Evolutionary conservation across 2,888 invertebrate species (phyloP), one percentile per base, ranked within the genome.

Genomic region (Drosophila prostipennis): DNA sequence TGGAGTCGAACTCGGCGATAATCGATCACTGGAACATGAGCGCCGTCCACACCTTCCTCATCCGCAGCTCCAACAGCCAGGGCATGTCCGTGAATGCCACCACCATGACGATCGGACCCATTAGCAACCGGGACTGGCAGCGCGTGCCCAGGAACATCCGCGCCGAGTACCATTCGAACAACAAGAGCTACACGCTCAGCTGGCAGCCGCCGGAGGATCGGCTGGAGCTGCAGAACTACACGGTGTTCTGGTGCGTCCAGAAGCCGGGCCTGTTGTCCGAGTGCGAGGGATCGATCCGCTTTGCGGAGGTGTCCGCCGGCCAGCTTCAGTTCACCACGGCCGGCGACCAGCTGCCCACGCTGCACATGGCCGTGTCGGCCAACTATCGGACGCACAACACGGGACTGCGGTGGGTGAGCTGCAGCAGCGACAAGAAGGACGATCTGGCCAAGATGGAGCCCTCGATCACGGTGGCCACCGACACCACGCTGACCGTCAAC

Each of bases 401-500:
- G 89, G 97, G 97, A 1, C 96, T 97, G 95, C 93, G 95, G 11
- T 97, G 97, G 97, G 95, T 96, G 10, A 94, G 94, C 37, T 97
- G 97, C 55, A 90, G 90, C 3, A 88, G 89, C 45, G 89, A 89
- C 60, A 79, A 82, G 5, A 82, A 78, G 19, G 87, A 82, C 45
- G 91, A 91, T 57, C 72, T 91, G 55, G 87, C 86, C 16, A 91
- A 90, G 70, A 90, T 91, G 87, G 81, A 89, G 42, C 91, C 91
- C 1, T 82, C 75, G 19, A 69, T 90, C 32, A 78, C 80, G 3
- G 67, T 77, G 6, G 69, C 71, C 1, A 79, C 83, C 1, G 78
- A 86, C 2, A 79, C 81, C 10, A 93, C 91, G 26, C 94, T 96
- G n/a, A 93, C 93, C 58, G 93, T 97, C 13, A 94, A 93, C 45